A percentile compares a stretch with the other conserved stretches of the same genome.
Conservation (phyloP, 2,113 vertebrate genomes). For the Sinocyclocheilus anshuiensis region DNA sequence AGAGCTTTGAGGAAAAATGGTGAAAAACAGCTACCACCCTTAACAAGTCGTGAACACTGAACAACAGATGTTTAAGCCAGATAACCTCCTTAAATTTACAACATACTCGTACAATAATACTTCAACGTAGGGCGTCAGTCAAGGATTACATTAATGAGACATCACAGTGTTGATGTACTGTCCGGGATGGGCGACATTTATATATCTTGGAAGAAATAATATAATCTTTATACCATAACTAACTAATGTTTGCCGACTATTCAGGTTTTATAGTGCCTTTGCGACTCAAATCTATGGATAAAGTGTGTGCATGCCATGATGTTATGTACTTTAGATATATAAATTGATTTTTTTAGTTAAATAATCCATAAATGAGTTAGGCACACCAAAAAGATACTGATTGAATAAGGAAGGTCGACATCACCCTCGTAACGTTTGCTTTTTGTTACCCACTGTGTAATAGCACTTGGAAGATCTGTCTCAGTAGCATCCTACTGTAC, state of each 20-base stretch:
- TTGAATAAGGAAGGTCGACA: not conserved
- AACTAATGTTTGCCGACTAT: not conserved
- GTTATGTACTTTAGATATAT: slow-evolving; percentile 10
- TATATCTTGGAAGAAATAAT: slow-evolving; percentile 21
- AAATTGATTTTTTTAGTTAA: not conserved
- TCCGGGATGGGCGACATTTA: slow-evolving; percentile 15
- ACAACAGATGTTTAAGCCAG: not conserved
- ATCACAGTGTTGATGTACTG: slow-evolving; percentile 35
- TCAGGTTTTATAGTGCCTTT: not conserved
- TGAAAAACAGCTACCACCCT: not conserved
- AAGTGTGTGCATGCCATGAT: not conserved
- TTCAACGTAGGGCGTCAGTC: not conserved
- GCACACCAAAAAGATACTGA: slow-evolving; percentile 35
- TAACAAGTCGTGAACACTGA: slow-evolving; percentile 26
- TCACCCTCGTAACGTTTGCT: not conserved
- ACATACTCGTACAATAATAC: slow-evolving; percentile 26
- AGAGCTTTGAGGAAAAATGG: not conserved
- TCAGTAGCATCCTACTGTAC: slow-evolving; percentile 6
- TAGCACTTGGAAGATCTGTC: slow-evolving; percentile 56
- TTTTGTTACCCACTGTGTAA: slow-evolving; percentile 43
- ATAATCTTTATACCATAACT: not conserved
- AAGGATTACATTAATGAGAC: slow-evolving; percentile 9
- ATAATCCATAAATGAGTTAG: slow-evolving; percentile 13
- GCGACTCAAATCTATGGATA: not conserved
- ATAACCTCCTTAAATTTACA: slow-evolving; percentile 24